Evolutionary conservation across 2,113 vertebrate genomes (phyloP).

Genomic region (Poeciliopsis occidentalis): DNA sequence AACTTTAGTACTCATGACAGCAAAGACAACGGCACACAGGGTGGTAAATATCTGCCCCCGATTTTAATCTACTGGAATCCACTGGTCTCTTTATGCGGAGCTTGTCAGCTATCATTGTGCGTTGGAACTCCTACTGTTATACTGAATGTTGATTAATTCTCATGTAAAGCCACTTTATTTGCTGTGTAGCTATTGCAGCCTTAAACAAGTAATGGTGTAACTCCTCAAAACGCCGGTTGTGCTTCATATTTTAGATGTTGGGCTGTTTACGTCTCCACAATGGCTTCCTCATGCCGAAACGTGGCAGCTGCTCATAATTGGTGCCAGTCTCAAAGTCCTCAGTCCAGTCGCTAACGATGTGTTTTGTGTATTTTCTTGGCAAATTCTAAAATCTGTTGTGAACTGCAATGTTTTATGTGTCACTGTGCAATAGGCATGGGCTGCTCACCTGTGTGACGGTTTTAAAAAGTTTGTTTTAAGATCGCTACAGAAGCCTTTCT

Average conservation of each 20-base stretch:
- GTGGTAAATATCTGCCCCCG: neutral
- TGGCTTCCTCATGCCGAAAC: constrained; percentile 7
- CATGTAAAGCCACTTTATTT: constrained; percentile 40
- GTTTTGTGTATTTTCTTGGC: neutral
- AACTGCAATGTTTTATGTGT: neutral
- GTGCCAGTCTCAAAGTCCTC: constrained; percentile 15
- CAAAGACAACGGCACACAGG: constrained; percentile 1
- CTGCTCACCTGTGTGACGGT: neutral
- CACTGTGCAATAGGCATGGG: too few relatives aligned
- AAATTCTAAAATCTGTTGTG: neutral
- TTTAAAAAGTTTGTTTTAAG: neutral
- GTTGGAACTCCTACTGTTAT: constrained; percentile 50
- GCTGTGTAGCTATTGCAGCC: constrained; percentile 9
- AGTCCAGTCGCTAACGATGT: neutral
- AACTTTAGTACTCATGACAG: constrained; percentile 13
- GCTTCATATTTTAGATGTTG: constrained; percentile 30
- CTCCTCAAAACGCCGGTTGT: constrained; percentile 34
- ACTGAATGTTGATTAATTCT: constrained; percentile 57
- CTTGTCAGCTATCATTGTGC: constrained; percentile 30
- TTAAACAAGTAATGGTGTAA: constrained; percentile 11
- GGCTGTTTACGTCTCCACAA: neutral
- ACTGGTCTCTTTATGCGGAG: constrained; percentile 26
- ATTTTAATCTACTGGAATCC: constrained; percentile 36
- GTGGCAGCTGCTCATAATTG: constrained; percentile 22
- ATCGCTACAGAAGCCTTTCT: neutral